Evolutionary conservation across 1,140 invertebrate species (phyloP), one percentile per base, ranked within the genome.

Genomic region (Wiebesia pumilae): DNA sequence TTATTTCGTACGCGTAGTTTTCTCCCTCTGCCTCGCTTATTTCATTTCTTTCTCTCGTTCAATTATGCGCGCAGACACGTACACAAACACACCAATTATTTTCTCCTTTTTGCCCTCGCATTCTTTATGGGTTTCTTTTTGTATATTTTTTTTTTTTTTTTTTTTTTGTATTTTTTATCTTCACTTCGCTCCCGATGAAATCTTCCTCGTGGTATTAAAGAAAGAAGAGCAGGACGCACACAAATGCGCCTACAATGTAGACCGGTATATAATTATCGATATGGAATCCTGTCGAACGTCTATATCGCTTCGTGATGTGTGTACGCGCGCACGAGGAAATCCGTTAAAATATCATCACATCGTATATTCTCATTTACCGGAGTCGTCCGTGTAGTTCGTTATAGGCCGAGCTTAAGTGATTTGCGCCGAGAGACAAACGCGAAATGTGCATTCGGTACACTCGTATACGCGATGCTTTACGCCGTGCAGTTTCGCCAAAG

Each of bases 281-380:
- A 38, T 38, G 38, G 38, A 84, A 78, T 62, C 71, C 35, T 33
- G 24, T 35, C 71, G 73, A 67, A 84, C 58, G 83, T 84, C 73
- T 84, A 40, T 84, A 78, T 78, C 73, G 51, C 27, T 33, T 43
- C 16, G 62, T 67, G 43, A 67, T 81, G 79, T n/a, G 16, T 43
- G 71, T 81, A 65, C 30, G 78, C 19, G 78, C 65, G 35, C 35
- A 30, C 38, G 24, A 43, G 71, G 38, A 75, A 75, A 75, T 75
- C 71, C 71, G 71, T 75, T 75, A 75, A 75, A 75, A 43, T 75
- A 75, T 75, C 71, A 75, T 75, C 71, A 75, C 71, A 75, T 75
- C 71, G 71, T 75, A 75, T 24, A 38, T 75, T 75, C 38, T 40
- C 38, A 43, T 75, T 75, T 75, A 43, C 19, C 38, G 27, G 71